Evolutionary conservation across 2,797 vertebrate species (phyloP), one percentile per base, ranked within the genome.

Genomic region (Pseudomugil tenellus): DNA sequence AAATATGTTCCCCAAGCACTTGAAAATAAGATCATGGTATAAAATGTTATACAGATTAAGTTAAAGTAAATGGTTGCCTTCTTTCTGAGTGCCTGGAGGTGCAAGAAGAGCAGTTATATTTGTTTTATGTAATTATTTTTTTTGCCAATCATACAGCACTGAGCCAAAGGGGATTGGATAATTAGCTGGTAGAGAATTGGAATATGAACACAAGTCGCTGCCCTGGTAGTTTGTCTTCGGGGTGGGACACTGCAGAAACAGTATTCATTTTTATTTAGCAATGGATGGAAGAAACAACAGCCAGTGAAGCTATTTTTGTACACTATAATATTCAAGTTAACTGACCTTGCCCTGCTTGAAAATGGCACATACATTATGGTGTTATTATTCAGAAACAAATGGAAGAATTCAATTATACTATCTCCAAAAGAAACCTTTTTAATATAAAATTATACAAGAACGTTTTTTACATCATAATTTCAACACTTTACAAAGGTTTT

Each of bases 81-180:
- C 41, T 70, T 79, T 79, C 62, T 29, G 48, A 71, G 48, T 21
- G 84, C 77, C 84, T 72, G 46, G 34, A 83, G 85, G 70, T 70
- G 39, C 63, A 57, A 23, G 23, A 67, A 74, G 64, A 43, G 49
- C 76, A 80, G 65, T 32, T 80, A 67, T 76, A 58, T 76, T 82
- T 72, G 73, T 62, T 70, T 34, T 52, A 55, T 63, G 61, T 28
- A 66, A 83, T 85, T 69, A 66, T 28, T 70, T 56, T 28, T 8
- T 28, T 8, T 79, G 71, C 65, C 78, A 79, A 76, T 81, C 78
- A 82, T 28, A 29, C 55, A 60, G 64, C 51, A 53, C 68, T 51
- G 37, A 67, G 77, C 77, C 21, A 2, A 57, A 78, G 67, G 70
- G 61, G 48, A 62, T 48, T 48, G 49, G 74, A 67, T 76, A 78